A percentile compares a stretch with the other conserved stretches of the same genome.
Conservation (phyloP, 23 tunicate species). For the Corella eumyota region DNA sequence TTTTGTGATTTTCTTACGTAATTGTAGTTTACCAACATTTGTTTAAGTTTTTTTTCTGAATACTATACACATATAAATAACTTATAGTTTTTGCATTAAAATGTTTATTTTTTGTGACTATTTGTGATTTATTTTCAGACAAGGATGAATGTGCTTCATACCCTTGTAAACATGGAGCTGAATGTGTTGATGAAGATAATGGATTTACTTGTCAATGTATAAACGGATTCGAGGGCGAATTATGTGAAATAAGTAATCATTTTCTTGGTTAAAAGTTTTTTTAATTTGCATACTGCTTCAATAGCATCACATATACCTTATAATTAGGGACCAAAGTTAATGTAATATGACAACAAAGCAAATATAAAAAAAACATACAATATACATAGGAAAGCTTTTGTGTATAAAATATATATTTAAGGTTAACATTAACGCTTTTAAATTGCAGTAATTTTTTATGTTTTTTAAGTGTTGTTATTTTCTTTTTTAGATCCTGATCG, state of each 20-base stretch:
- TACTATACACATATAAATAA: not conserved
- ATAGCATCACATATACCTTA: not conserved
- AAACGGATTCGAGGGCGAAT: slow-evolving; percentile 34
- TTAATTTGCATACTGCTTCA: too few relatives aligned
- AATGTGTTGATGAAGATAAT: slow-evolving; percentile 22
- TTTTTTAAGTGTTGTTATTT: not conserved
- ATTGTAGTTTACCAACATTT: not conserved
- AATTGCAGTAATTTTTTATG: not conserved
- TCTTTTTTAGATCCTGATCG: slow-evolving; percentile 45
- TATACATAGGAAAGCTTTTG: too few relatives aligned
- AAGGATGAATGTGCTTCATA: slow-evolving; percentile 66
- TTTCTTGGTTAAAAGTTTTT: not conserved
- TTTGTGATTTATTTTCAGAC: slow-evolving; percentile 19
- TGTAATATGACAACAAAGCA: too few relatives aligned
- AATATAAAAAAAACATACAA: too few relatives aligned
- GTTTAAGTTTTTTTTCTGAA: not conserved
- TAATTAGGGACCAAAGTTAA: not conserved
- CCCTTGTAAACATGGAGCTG: slow-evolving; percentile 70
- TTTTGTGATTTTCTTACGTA: not conserved
- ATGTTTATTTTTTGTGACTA: not conserved
- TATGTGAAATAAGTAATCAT: slow-evolving; percentile 51
- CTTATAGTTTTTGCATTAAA: not conserved
- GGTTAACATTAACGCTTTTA: too few relatives aligned
- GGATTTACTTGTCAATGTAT: slow-evolving; percentile 58
- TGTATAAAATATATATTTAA: too few relatives aligned